Evolutionary conservation across 2,113 vertebrate species (phyloP).

Genomic region (Lepisosteus osseus): DNA sequence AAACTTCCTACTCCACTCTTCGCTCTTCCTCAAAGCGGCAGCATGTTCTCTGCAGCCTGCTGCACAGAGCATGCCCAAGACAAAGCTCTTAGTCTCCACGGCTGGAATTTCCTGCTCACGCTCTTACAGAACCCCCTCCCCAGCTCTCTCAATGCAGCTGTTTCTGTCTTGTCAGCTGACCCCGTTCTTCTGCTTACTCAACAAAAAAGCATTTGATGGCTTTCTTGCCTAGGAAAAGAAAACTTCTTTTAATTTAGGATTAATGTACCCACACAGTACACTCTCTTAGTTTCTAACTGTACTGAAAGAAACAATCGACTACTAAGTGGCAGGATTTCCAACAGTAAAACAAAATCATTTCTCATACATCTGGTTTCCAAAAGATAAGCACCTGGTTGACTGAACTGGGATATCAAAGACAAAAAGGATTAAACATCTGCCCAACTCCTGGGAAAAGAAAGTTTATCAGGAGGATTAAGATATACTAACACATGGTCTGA

Average conservation of each 20-base stretch:
- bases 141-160: conserved; percentile 44
- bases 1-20: conserved; percentile 36
- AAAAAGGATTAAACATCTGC: conserved; percentile 20
- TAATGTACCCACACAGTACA: conserved; percentile 11
- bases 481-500: neutral
- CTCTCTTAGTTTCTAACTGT: neutral
- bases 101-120: conserved; percentile 55
- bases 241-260: conserved; percentile 4
- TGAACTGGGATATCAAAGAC: conserved; percentile 12
- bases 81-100: conserved; percentile 55
- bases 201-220: conserved; percentile 37
- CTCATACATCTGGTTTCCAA: conserved; percentile 1
- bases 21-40: conserved; percentile 35
- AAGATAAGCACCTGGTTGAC: conserved; percentile 18
- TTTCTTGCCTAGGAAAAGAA: conserved; percentile 17
- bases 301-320: neutral
- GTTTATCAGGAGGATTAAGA: neutral
- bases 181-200: conserved; percentile 49
- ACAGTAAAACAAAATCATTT: neutral
- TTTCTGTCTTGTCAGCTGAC: conserved; percentile 62
- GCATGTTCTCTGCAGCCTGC: conserved; percentile 29
- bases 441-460: conserved; percentile 12
- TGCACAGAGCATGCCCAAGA: conserved; percentile 42
- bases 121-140: conserved; percentile 23
- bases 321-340: too few species aligned